These are phyloP conservation scores for Pachyramphus minor DNA, from an alignment of 2,113 vertebrate species.

Conservation along the genomic window DNA sequence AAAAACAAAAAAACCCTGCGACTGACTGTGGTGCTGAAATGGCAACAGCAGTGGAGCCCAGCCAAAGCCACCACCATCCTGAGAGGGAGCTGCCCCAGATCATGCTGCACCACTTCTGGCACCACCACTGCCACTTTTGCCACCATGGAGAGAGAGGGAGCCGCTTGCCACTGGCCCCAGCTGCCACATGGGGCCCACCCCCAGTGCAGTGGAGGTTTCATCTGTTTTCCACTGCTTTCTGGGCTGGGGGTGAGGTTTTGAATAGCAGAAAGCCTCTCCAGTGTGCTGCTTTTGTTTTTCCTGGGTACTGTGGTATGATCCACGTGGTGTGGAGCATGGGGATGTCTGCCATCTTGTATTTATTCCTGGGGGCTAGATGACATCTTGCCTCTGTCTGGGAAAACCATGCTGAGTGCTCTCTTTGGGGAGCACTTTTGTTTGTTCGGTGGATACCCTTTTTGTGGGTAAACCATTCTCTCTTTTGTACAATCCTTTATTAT, in stretches of 20 bases:
- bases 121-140: background rate
- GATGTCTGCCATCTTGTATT: background rate
- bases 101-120: too few relatives aligned
- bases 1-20: too few relatives aligned
- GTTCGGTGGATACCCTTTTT: too few relatives aligned
- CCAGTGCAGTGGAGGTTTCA: background rate
- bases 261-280: background rate
- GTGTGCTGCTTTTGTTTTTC: background rate
- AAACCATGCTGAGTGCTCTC: too few relatives aligned
- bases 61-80: background rate
- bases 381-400: background rate
- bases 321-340: too few relatives aligned
- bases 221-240: background rate
- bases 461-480: too few relatives aligned
- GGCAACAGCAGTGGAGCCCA: background rate
- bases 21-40: background rate
- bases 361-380: fast-evolving
- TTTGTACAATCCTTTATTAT: too few relatives aligned
- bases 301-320: background rate
- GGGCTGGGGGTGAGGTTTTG: background rate
- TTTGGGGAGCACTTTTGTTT: too few relatives aligned
- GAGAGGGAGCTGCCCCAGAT: background rate
- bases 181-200: background rate
- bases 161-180: background rate
- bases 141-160: background rate